A percentile compares a stretch with the other conserved stretches of the same genome.
Conservation (phyloP, 1,140 invertebrate species). For the Philopotamus ludificatus region DNA sequence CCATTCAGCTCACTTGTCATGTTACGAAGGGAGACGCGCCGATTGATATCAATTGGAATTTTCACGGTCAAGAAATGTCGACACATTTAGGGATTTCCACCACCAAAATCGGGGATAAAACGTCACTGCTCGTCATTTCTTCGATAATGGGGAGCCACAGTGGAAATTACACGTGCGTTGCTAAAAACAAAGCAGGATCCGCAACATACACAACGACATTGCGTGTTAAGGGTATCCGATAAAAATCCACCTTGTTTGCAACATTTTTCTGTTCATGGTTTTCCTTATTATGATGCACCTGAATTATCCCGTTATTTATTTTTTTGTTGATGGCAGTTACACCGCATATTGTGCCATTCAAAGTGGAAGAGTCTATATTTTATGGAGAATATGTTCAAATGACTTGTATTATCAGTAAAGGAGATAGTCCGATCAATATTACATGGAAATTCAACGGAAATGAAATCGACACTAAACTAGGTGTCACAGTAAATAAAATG, state of each 20-base stretch:
- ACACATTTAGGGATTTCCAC: constrained; percentile 47
- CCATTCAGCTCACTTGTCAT: constrained; percentile 72
- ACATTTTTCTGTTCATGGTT: constrained; percentile 34
- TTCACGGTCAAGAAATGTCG: constrained; percentile 62
- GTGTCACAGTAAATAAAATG: constrained; percentile 69
- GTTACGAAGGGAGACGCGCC: constrained; percentile 73
- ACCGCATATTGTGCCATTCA: constrained; percentile 67
- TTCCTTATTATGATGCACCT: constrained; percentile 6
- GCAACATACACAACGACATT: constrained; percentile 65
- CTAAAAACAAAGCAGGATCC: constrained; percentile 68
- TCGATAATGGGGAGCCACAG: constrained; percentile 56
- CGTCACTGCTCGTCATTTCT: constrained; percentile 61
- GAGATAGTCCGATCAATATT: constrained; percentile 67
- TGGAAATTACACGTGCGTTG: constrained; percentile 65
- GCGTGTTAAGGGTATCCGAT: constrained; percentile 67
- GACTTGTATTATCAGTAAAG: constrained; percentile 68
- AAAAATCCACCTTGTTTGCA: constrained; percentile 30
- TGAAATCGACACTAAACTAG: constrained; percentile 61
- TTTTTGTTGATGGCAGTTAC: constrained; percentile 50
- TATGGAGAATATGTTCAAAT: constrained; percentile 69
- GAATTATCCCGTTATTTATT: constrained; percentile 17
- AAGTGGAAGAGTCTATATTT: constrained; percentile 67
- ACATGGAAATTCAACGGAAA: constrained; percentile 61
- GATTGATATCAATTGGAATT: constrained; percentile 68
- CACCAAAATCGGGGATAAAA: constrained; percentile 69